Base-by-base conservation (phyloP, 2,888 invertebrate species). In the Eupithecia tripunctaria region DNA sequence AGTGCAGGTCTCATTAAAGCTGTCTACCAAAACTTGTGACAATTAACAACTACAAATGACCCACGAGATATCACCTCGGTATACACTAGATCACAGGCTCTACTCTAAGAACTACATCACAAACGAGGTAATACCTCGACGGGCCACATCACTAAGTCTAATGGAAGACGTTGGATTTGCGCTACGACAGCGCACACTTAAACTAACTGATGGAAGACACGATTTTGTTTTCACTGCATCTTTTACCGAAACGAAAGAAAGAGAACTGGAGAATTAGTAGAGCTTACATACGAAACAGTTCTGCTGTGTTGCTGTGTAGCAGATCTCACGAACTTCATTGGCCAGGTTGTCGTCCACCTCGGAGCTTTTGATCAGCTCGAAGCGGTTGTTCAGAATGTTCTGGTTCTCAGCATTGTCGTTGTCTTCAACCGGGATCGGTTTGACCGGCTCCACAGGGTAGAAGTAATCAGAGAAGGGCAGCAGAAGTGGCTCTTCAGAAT, bases 311-410 rank as follows among this genome's bases (percentile, higher is more conserved):
- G 89, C 87, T 77, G 90, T 82, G 90, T 95, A 94, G 91, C 95
- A 92, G 89, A 95, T 93, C 85, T 95, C 95, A 70, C 93, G 91
- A 68, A 95, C 91, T 88, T 95, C 95, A 82, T 95, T 95, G 72
- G 94, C 93, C 87, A 95, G 87, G 86, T 96, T 96, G 74, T 96
- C 95, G 81, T 89, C 94, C 84, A 95, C 90, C 85, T 95, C 95
- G 75, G 89, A 86, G 60, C 87, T 87, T 72, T 89, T 89, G 60
- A 94, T 81, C 51, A 94, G 82, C 84, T 94, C 90, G 82, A 90
- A 95, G 73, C 94, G 90, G 79, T 83, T 89, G 86, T 92, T 92
- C 64, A 89, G 80, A 77, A 93, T 92, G 80, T 93, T 93, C 82
- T 94, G 91, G 84, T 94, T 94, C 80, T 92, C 91, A 79, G 91